Evolutionary conservation across 2,797 vertebrate species (phyloP), one percentile per base, ranked within the genome.

Genomic region (Anas bahamensis): DNA sequence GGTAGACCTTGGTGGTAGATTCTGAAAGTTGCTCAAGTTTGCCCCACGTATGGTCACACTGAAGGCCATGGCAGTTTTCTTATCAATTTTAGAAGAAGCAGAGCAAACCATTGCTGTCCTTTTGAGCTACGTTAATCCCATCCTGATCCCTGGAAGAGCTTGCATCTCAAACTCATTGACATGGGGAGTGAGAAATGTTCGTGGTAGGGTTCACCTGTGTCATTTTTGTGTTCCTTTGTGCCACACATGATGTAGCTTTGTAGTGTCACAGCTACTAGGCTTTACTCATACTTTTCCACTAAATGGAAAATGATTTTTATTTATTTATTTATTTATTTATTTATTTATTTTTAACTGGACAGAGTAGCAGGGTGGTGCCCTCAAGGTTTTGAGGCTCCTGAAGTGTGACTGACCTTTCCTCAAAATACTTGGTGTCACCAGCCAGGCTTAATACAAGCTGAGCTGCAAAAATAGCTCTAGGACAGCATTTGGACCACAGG

Each of bases 131-230:
- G 7, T 53, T 48, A 44, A 9, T 33, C 33, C 4, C 5, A 41
- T 6, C 6, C 39, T 37, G 12, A 57, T 33, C 24, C 1, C 0
- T 52, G 48, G 57, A 83, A 83, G 28, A 77, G 23, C 33, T 53
- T 82, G 15, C 9, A 42, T 42, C 42, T 42, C 42, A 18, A 42
- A 42, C 57, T 74, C n/a, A 9, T 28, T 50, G 35, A 23, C 3
- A 3, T 1, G 4, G 7, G 6, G 33, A 0, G 1, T 24, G 11
- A 71, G 26, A 72, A 33, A 35, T 4, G 4, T 17, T 31, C 0
- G 0, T 28, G n/a, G 10, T 37, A 17, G 18, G 15, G 39, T 17
- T 63, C 52, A 83, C 6, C 5, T 2, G 1, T 0, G 2, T 5
- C 26, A 28, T 23, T 82, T 78, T 86, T 39, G 18, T 2, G 0